These are phyloP conservation scores for Dendrophyllia cribrosa DNA, from an alignment of 64 coral and sea anemone species.

Conservation along the genomic window DNA sequence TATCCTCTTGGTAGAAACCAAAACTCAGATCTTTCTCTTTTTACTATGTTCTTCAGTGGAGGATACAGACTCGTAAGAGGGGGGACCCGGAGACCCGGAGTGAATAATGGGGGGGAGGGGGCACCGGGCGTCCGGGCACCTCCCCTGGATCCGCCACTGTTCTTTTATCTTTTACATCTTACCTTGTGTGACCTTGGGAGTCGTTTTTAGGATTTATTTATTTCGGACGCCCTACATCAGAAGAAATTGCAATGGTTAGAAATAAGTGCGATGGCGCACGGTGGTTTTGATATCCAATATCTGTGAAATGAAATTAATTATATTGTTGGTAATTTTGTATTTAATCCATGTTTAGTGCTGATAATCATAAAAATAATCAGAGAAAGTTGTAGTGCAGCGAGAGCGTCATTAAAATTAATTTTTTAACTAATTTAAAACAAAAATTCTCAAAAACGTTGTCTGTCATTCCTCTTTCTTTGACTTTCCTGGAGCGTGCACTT, in stretches of 20 bases:
- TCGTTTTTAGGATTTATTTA: constrained; percentile 13
- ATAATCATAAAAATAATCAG: constrained; percentile 7
- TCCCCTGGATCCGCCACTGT: background rate
- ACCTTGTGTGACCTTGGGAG: background rate
- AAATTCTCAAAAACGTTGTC: background rate
- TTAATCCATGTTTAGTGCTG: background rate
- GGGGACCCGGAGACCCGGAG: no score
- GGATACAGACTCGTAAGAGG: no score
- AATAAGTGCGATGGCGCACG: background rate
- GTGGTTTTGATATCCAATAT: constrained; percentile 12
- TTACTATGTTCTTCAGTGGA: no score
- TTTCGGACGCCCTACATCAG: background rate
- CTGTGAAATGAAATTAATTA: constrained; percentile 27
- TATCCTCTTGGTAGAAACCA: no score
- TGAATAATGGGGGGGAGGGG: no score
- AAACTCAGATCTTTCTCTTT: no score
- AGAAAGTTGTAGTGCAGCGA: background rate
- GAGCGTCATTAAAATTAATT: constrained; percentile 32
- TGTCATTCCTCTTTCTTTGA: background rate
- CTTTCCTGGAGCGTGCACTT: background rate
- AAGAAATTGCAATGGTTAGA: constrained; percentile 15
- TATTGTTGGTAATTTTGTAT: constrained; percentile 35
- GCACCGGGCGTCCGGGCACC: no score
- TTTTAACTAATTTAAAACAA: background rate
- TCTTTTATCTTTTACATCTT: background rate